Evolutionary conservation across 2,113 vertebrate genomes (phyloP), one percentile per base, ranked within the genome.

Genomic region (Atlantisia rogersi): DNA sequence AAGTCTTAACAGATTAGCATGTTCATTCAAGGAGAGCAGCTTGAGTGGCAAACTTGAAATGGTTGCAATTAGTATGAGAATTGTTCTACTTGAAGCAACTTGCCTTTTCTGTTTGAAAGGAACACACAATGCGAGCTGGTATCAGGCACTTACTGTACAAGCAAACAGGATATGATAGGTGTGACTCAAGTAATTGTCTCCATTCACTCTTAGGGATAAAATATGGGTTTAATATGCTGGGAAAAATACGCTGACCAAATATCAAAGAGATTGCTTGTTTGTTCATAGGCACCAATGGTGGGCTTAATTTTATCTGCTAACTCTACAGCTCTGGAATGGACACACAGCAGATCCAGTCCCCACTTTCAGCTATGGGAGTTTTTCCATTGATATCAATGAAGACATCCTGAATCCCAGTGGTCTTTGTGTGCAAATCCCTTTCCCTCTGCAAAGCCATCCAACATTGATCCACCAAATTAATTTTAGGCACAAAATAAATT

Each of bases 31-130:
- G 71, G 89, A 80, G 84, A 77, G 11, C 91, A 91, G 95, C 58
- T 88, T 29, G 46, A 91, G 94, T 65, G 2, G 95, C 50, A 87
- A 82, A 77, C 59, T 80, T 79, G 65, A 95, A 94, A 76, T 85
- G 90, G 88, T 32, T 53, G 80, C 95, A 96, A 93, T 94, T 94
- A 92, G 94, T 32, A 70, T 55, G 46, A 32, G 91, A 59, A 96
- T 92, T 96, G 95, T 94, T 95, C 86, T 95, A 91, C 95, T 77
- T 97, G 96, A 96, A 96, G 67, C 88, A 65, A 96, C 95, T 94
- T 96, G 96, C 88, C 94, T 91, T 85, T 95, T 95, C 88, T 94
- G 86, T 96, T 97, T 95, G 92, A 77, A 77, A 92, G 93, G 95
- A 94, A 94, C 93, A 94, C 90, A 92, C 86, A 95, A 60, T 64